phyloP scores from a whole-genome alignment of 1,140 invertebrate species.

The Lethrus apterus region DNA sequence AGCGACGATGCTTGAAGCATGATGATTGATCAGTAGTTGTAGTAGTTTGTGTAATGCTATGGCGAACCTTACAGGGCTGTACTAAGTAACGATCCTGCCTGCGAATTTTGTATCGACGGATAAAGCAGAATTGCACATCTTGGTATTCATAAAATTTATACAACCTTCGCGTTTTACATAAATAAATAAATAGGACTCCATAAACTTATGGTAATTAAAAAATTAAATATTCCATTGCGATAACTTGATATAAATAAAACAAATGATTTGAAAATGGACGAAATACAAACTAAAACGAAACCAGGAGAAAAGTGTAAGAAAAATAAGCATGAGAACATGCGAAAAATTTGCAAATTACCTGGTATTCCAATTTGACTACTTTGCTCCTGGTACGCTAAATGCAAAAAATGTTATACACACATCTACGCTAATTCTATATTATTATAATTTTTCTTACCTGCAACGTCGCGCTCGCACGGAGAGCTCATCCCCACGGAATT shows the following conservation, averaged over 20 bases:
- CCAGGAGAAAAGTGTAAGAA: conserved; percentile 31
- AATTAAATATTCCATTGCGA: not conserved
- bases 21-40: no score
- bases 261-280: not conserved
- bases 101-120: no score
- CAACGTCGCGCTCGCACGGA: conserved; percentile 71
- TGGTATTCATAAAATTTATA: no score
- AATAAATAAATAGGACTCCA: no score
- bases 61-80: no score
- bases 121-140: no score
- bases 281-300: conserved; percentile 8
- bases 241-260: not conserved
- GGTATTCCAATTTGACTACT: conserved; percentile 47
- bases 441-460: conserved; percentile 63
- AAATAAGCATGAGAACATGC: conserved; percentile 6
- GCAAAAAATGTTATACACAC: conserved; percentile 14
- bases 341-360: conserved; percentile 33
- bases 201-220: no score
- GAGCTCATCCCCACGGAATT: conserved; percentile 69
- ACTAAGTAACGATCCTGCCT: no score
- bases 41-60: no score
- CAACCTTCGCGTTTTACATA: no score
- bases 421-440: conserved; percentile 2
- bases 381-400: conserved; percentile 48
- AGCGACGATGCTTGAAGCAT: no score